Percentiles rank a stretch among this genome's conserved stretches.
Evolutionary conservation across 2,797 vertebrate genomes (phyloP).

Genomic region (Leuciscus waleckii): DNA sequence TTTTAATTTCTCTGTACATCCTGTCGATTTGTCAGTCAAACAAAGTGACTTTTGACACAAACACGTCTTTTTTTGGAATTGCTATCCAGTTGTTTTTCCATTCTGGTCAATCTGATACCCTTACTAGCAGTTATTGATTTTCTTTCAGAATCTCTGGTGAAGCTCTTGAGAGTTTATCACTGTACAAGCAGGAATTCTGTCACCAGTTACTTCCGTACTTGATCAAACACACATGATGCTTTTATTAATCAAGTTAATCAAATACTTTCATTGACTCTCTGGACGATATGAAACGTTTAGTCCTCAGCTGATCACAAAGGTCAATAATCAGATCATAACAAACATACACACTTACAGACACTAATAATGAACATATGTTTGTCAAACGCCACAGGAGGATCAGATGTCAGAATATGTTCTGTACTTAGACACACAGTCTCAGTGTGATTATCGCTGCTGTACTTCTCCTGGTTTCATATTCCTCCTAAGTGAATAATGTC

Average conservation of each 20-base stretch:
- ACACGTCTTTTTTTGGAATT: neutral
- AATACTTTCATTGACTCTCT: too few species aligned
- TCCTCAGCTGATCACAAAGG: neutral
- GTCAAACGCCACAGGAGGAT: neutral
- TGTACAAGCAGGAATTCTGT: neutral
- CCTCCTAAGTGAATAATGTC: slow-evolving; percentile 26
- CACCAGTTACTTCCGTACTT: neutral
- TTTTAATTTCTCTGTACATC: neutral
- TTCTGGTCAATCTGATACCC: neutral
- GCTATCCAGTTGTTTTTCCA: neutral
- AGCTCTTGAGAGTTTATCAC: neutral
- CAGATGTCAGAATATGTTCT: slow-evolving; percentile 7
- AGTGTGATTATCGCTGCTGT: neutral
- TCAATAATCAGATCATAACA: neutral
- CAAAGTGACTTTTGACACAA: neutral
- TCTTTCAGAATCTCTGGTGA: slow-evolving; percentile 1
- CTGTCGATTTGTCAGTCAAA: slow-evolving; percentile 2
- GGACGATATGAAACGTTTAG: neutral
- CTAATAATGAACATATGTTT: neutral
- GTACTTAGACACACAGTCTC: neutral
- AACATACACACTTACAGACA: neutral
- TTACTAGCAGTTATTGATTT: slow-evolving; percentile 25
- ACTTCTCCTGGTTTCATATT: slow-evolving; percentile 34
- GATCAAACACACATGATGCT: slow-evolving; percentile 6
- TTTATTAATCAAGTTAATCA: too few species aligned